Base-by-base conservation (phyloP, 2,797 vertebrate species). In the Gadopsis marmoratus region DNA sequence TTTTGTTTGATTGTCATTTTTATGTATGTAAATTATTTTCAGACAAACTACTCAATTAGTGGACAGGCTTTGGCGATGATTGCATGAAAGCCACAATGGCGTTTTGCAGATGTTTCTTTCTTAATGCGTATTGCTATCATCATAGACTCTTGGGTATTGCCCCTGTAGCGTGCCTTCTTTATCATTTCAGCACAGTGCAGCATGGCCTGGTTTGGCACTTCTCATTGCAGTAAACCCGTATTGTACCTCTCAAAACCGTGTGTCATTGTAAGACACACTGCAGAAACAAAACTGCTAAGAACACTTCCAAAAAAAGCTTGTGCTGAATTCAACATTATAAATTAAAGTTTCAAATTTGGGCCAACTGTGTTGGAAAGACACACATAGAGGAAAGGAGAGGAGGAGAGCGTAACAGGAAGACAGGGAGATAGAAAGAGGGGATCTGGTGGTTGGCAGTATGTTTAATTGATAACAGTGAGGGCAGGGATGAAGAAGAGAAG, bases 381-480 rank as follows among this genome's bases (percentile, higher is more conserved):
- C 4, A 74, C 2, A 53, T 67, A 58, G 4, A 58, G 29, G 35
- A 45, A 50, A 53, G 26, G 14, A 60, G 2, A 58, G 26, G 43
- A 51, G 33, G 9, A 59, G 53, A 71, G 45, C 37, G 31, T 26
- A 37, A 31, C 1, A 31, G 10, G 8, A 73, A 53, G 50, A 68
- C 35, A 55, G 16, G 16, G 43, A 62, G 55, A 48, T 4, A 64
- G 41, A 47, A 19, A 47, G 65, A 62, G 47, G 9, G 37, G 56
- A 74, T 65, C 47, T 47, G 45, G 45, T 23, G 31, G 83, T 19
- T 83, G 86, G 85, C 73, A 69, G 84, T 79, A 37, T 83, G 53
- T 85, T 84, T 82, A 86, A 89, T 86, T 86, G 80, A 88, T 84
- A 53, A 74, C 17, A 14, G 23, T 53, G 78, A 82, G 76, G 84